A percentile compares a stretch with the other conserved stretches of the same genome.
Conservation (phyloP, 1,140 invertebrate genomes). For the Diprion similis region DNA sequence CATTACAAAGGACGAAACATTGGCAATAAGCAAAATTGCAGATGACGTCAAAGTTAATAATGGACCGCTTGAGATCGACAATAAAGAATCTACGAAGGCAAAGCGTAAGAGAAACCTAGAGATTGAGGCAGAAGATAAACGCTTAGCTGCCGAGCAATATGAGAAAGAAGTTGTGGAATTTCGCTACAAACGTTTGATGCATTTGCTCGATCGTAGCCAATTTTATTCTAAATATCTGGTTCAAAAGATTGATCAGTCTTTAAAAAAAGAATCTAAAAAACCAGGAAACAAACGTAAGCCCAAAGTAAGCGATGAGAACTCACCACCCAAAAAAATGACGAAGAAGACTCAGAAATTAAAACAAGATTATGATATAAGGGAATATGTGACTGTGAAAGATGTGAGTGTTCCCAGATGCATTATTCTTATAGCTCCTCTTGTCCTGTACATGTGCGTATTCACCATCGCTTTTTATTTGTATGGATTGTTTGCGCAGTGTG, state of each 20-base stretch:
- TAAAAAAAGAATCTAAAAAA: conserved; percentile 11
- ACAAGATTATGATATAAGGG: conserved; percentile 23
- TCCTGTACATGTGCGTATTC: background rate
- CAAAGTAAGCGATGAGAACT: conserved; percentile 31
- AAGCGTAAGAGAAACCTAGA: background rate
- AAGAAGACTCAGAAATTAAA: conserved; percentile 8
- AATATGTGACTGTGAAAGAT: conserved; percentile 25
- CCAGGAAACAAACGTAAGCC: conserved; percentile 15
- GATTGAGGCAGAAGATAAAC: conserved; percentile 21
- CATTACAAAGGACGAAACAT: background rate
- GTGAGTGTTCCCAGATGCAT: conserved; percentile 23
- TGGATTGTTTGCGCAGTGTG: background rate
- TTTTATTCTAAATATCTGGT: conserved; percentile 55
- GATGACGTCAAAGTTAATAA: background rate
- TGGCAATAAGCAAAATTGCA: background rate
- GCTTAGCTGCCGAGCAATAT: conserved; percentile 33
- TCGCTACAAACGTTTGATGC: conserved; percentile 50
- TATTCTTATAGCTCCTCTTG: no score
- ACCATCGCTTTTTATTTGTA: background rate
- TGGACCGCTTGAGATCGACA: background rate
- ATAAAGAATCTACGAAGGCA: background rate
- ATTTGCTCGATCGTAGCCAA: conserved; percentile 56
- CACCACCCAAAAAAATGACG: conserved; percentile 22
- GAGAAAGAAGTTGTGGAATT: conserved; percentile 39
- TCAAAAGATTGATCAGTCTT: conserved; percentile 43